Base-by-base conservation (phyloP, 2,888 invertebrate genomes). In the Lochmaea capreae region DNA sequence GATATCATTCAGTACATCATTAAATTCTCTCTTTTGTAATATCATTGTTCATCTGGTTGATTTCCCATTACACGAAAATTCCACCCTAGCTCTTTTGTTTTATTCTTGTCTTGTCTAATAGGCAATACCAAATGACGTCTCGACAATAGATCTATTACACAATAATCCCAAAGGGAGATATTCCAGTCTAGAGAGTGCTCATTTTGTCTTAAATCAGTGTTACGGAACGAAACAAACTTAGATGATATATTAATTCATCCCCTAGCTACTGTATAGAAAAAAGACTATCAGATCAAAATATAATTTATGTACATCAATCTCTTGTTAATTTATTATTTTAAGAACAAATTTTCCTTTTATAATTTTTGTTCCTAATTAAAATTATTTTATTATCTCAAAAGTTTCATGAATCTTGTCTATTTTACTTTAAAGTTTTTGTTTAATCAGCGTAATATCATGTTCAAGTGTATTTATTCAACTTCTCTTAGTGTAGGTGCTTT, bases 11-110 rank as follows among this genome's bases (percentile, higher is more conserved):
- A 22, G 12, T 46, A 46, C 22, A 39, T 26, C 18, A 67, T 33
- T 26, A 59, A 39, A 26, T 62, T 73, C 63, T 54, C 70, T 63
- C 70, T 54, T 46, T 67, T 39, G 63, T 74, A 70, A 67, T 74
- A 70, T 39, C 14, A 66, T 70, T 70, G 70, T 70, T 62, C 70
- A 67, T 70, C 76, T 75, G 71, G 77, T 75, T 79, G 76, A 78
- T 78, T 79, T 78, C 78, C 76, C 77, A 77, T 79, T 79, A 77
- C 74, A 76, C 75, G 76, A 61, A 75, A 73, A 75, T 77, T 79
- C 76, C 76, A 77, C 79, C 78, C 79, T 73, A 62, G 66, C 42
- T 70, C 78, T 74, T 77, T 75, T 79, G 76, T 76, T 77, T 79
- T 74, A 78, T 78, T 73, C 75, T 67, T 67, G 77, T 75, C 73